Conservation (phyloP, 2,888 invertebrate species). For the Sicus ferrugineus region DNA sequence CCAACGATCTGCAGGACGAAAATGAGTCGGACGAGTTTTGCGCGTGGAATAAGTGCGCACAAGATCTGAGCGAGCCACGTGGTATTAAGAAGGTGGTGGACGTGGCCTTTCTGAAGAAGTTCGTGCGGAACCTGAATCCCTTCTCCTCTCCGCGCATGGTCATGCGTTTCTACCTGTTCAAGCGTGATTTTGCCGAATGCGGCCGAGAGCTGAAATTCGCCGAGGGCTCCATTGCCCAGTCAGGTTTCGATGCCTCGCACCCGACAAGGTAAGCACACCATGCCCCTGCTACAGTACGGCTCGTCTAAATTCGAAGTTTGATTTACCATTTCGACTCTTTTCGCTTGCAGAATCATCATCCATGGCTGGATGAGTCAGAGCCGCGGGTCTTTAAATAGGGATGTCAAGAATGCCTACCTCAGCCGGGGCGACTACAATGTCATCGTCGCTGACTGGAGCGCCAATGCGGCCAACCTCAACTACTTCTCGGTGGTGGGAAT, state of each 20-base stretch:
- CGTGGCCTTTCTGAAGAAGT: slow-evolving; percentile 50
- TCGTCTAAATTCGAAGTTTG: background rate
- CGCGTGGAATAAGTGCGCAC: slow-evolving; percentile 54
- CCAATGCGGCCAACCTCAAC: slow-evolving; percentile 53
- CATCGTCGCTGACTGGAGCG: slow-evolving; percentile 59
- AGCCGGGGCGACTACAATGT: slow-evolving; percentile 52
- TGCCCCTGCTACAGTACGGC: too few relatives aligned
- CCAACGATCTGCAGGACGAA: slow-evolving; percentile 47
- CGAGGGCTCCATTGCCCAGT: slow-evolving; percentile 42
- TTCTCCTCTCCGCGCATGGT: slow-evolving; percentile 44
- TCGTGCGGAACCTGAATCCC: slow-evolving; percentile 53
- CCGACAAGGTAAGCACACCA: slow-evolving; percentile 50
- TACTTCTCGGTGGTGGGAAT: slow-evolving; percentile 54
- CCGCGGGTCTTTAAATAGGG: slow-evolving; percentile 54
- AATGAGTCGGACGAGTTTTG: slow-evolving; percentile 46
- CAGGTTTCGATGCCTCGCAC: slow-evolving; percentile 52
- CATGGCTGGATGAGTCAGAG: slow-evolving; percentile 61
- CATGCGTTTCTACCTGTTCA: slow-evolving; percentile 56
- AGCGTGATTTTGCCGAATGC: slow-evolving; percentile 50
- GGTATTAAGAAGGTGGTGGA: slow-evolving; percentile 51
- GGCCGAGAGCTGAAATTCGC: slow-evolving; percentile 47
- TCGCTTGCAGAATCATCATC: slow-evolving; percentile 49
- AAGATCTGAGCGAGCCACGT: slow-evolving; percentile 47
- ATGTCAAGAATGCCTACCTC: slow-evolving; percentile 55
- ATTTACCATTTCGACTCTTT: background rate